Percentiles rank a stretch among this genome's conserved stretches.
Evolutionary conservation across 2,888 invertebrate genomes (phyloP).

Genomic region (Dynastes tityus): DNA sequence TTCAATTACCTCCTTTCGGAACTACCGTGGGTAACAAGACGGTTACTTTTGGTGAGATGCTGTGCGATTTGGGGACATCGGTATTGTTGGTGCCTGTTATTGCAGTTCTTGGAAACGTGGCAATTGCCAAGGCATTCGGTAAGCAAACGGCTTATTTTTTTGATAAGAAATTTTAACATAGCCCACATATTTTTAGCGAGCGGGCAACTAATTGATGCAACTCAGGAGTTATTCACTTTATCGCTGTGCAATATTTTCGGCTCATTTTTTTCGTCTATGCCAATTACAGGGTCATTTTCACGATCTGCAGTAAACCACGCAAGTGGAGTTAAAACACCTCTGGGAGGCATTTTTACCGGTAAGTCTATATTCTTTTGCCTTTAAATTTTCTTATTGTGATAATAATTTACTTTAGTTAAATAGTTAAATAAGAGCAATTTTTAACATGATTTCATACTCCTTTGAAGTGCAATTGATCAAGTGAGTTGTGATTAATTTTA

Average conservation of each 20-base stretch:
- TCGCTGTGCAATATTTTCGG: constrained; percentile 90
- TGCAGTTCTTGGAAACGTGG: constrained; percentile 93
- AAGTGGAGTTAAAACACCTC: constrained; percentile 92
- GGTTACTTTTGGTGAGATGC: constrained; percentile 79
- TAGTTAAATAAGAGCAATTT: too few species aligned
- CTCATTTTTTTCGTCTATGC: constrained; percentile 92
- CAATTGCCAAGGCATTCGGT: constrained; percentile 96
- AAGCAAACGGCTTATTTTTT: constrained; percentile 63
- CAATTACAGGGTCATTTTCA: constrained; percentile 91
- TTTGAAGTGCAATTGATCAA: too few species aligned
- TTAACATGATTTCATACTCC: too few species aligned
- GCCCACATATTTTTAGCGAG: constrained; percentile 73
- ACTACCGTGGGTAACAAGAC: constrained; percentile 76
- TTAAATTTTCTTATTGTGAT: too few species aligned
- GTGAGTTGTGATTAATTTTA: too few species aligned
- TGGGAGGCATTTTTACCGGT: constrained; percentile 90
- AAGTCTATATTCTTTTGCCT: constrained; percentile 51
- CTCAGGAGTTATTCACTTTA: constrained; percentile 90
- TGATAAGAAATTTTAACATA: too few species aligned
- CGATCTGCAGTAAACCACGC: constrained; percentile 95
- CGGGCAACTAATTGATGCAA: constrained; percentile 88
- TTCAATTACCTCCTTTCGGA: constrained; percentile 81
- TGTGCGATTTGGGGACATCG: constrained; percentile 87
- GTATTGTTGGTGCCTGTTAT: constrained; percentile 91
- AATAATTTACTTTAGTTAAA: too few species aligned